These are phyloP conservation scores for Drosophila parabipectinata DNA, from an alignment of 1,140 invertebrate genomes.

Conservation along the genomic window DNA sequence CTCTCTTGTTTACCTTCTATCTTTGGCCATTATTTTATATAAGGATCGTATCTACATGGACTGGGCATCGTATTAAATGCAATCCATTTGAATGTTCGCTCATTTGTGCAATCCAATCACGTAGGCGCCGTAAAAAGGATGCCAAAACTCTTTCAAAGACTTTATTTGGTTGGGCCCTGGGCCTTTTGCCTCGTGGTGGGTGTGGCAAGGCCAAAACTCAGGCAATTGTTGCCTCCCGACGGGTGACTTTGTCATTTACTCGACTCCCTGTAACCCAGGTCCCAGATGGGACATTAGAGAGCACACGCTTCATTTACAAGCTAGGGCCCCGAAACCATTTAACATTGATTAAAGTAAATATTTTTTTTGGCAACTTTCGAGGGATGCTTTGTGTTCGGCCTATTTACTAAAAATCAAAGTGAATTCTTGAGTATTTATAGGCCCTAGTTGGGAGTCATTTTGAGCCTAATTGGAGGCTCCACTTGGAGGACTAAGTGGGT, in stretches of 20 bases:
- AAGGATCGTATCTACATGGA: conserved; percentile 16
- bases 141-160: conserved; percentile 42
- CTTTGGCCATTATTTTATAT: conserved; percentile 32
- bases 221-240: conserved; percentile 13
- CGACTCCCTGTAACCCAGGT: not conserved
- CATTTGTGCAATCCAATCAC: conserved; percentile 66
- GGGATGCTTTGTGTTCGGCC: not conserved
- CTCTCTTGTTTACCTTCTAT: conserved; percentile 21
- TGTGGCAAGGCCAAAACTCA: conserved; percentile 36
- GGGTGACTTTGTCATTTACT: conserved; percentile 2
- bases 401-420: conserved; percentile 16
- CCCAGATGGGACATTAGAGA: conserved; percentile 13
- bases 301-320: conserved; percentile 2
- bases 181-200: not conserved
- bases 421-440: not conserved
- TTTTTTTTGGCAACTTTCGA: not conserved
- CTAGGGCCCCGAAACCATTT: conserved; percentile 7
- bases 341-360: conserved; percentile 38
- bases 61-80: conserved; percentile 47
- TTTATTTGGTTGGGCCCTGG: conserved; percentile 14
- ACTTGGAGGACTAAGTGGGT: not conserved
- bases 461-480: not conserved
- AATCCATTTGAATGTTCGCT: conserved; percentile 71
- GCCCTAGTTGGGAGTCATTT: conserved; percentile 9
- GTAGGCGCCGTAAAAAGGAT: conserved; percentile 55